Percentiles rank a stretch among this genome's conserved stretches.
Conservation (phyloP, 2,797 vertebrate species). For the Mionectes olivaceus region DNA sequence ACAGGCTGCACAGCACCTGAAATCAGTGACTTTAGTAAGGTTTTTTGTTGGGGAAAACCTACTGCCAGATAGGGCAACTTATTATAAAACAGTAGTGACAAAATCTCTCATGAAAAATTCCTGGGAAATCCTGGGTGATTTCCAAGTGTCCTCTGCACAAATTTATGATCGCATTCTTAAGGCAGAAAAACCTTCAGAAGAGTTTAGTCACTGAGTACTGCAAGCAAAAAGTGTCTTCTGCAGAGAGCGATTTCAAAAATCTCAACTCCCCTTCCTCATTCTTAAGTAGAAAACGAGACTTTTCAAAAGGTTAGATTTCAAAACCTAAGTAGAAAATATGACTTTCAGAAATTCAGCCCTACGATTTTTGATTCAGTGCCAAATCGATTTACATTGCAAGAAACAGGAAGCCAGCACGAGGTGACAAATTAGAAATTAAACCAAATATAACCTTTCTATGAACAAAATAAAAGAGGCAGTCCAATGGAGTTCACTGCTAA, state of each 20-base stretch:
- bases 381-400: background rate
- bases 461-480: background rate
- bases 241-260: background rate
- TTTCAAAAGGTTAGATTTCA: background rate
- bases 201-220: background rate
- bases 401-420: background rate
- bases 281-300: background rate
- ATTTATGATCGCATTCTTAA: background rate
- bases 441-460: background rate
- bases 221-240: background rate
- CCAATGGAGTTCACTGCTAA: background rate
- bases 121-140: conserved; percentile 33
- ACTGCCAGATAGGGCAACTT: background rate
- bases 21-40: background rate
- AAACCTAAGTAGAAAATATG: background rate
- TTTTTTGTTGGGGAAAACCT: background rate
- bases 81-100: background rate
- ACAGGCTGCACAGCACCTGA: background rate
- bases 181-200: background rate
- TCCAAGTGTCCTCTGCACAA: background rate
- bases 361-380: background rate
- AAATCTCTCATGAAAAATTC: background rate
- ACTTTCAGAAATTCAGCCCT: background rate
- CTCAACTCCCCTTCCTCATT: background rate
- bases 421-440: background rate